A percentile compares a stretch with the other conserved stretches of the same genome.
Evolutionary conservation across 2,888 invertebrate genomes (phyloP).

Genomic region (Lycia hirtaria): DNA sequence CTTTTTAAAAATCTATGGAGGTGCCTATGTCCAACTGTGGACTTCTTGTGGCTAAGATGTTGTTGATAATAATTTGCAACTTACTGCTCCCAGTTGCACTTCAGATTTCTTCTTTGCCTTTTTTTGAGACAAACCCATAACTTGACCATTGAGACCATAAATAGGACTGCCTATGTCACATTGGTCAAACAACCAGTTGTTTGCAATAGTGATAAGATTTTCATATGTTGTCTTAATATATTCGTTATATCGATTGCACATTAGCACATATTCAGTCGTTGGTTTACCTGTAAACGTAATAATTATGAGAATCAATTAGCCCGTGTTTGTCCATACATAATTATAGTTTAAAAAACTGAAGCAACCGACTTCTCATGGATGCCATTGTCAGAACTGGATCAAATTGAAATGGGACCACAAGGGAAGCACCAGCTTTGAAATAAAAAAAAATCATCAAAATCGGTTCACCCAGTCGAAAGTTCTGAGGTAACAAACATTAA

Average conservation of each 20-base stretch:
- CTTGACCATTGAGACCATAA: constrained; percentile 64
- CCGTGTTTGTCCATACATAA: too few species aligned
- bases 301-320: background rate
- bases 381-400: too few species aligned
- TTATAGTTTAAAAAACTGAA: too few species aligned
- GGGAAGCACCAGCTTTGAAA: too few species aligned
- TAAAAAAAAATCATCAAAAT: too few species aligned
- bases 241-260: constrained; percentile 70
- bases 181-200: constrained; percentile 73
- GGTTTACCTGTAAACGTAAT: constrained; percentile 51
- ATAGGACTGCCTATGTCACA: constrained; percentile 67
- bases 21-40: too few species aligned
- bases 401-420: too few species aligned
- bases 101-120: constrained; percentile 75
- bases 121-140: constrained; percentile 63
- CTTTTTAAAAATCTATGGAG: too few species aligned
- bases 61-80: background rate
- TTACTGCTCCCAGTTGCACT: constrained; percentile 62
- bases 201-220: constrained; percentile 66
- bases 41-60: too few species aligned
- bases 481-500: too few species aligned
- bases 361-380: too few species aligned
- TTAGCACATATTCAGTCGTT: constrained; percentile 61
- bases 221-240: constrained; percentile 72
- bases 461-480: too few species aligned